phyloP scores from a whole-genome alignment of 2,888 invertebrate genomes.

The Caenorhabditis wallacei region DNA sequence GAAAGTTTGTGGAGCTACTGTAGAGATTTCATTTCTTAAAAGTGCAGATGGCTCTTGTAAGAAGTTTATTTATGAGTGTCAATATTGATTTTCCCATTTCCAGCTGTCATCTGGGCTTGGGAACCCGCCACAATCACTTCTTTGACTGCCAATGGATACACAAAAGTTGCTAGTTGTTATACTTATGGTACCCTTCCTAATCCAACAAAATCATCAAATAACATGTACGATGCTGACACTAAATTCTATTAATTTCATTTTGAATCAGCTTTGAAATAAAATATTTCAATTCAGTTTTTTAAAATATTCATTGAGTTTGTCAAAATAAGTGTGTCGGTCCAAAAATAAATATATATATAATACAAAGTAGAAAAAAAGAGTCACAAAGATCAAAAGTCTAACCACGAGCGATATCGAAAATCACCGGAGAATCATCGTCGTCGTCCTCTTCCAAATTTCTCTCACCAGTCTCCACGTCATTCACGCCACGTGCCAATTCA shows the following conservation, averaged over 20 bases:
- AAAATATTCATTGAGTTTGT: background rate
- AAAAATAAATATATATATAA: too few species aligned
- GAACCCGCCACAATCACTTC: background rate
- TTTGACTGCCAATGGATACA: background rate
- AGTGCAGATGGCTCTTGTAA: conserved; percentile 31
- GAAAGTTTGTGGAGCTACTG: conserved; percentile 40
- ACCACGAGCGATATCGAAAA: conserved; percentile 71
- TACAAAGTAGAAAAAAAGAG: background rate
- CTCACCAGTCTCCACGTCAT: conserved; percentile 68
- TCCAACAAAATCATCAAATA: background rate
- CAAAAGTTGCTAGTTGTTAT: background rate
- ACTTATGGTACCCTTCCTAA: background rate
- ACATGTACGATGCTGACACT: background rate
- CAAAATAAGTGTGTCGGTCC: background rate
- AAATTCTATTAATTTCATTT: too few species aligned
- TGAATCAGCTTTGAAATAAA: background rate
- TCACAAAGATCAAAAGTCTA: conserved; percentile 9
- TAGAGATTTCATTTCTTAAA: conserved; percentile 10
- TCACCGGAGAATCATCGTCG: conserved; percentile 75
- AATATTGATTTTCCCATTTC: background rate
- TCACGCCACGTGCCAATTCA: conserved; percentile 58
- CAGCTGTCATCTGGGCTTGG: conserved; percentile 10
- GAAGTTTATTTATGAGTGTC: too few species aligned
- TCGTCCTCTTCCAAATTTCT: conserved; percentile 58
- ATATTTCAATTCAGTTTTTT: background rate